Evolutionary conservation across 1,140 invertebrate species (phyloP).

Genomic region (Aphelenchoides fujianensis): DNA sequence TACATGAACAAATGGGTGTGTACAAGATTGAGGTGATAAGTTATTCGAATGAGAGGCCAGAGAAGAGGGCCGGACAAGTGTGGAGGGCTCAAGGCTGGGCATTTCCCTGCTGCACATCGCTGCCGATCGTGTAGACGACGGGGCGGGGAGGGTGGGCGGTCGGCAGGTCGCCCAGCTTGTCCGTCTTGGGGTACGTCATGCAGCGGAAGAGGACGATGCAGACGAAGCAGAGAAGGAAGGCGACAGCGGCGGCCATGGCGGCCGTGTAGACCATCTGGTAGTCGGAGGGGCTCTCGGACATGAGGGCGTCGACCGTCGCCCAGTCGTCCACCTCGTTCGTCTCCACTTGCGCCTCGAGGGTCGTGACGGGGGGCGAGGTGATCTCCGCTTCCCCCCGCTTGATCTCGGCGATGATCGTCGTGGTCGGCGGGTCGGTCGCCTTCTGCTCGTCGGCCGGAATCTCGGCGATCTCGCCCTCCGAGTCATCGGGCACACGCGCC

Average conservation of each 20-base stretch:
- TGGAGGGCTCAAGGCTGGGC: not conserved
- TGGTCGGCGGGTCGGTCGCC: too few relatives aligned
- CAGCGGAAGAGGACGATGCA: not conserved
- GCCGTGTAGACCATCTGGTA: not conserved
- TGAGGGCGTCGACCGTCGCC: too few relatives aligned
- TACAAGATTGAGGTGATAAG: conserved; percentile 1
- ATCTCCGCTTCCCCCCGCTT: not conserved
- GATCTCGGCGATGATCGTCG: not conserved
- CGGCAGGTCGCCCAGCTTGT: not conserved
- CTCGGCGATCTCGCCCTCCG: not conserved
- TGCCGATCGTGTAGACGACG: not conserved
- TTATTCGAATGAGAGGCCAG: not conserved
- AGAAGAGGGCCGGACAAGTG: too few relatives aligned
- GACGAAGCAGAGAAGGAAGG: not conserved
- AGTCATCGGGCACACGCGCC: not conserved
- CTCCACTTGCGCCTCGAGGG: too few relatives aligned
- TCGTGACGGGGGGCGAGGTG: not conserved
- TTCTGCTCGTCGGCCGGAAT: not conserved
- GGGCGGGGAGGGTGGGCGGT: not conserved
- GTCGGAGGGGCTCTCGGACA: too few relatives aligned
- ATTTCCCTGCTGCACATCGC: not conserved
- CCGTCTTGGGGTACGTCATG: not conserved
- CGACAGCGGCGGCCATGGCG: not conserved
- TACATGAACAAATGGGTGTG: not conserved
- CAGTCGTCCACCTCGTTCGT: too few relatives aligned